Base-by-base conservation (phyloP, 2,888 invertebrate genomes). In the Formica aserva region DNA sequence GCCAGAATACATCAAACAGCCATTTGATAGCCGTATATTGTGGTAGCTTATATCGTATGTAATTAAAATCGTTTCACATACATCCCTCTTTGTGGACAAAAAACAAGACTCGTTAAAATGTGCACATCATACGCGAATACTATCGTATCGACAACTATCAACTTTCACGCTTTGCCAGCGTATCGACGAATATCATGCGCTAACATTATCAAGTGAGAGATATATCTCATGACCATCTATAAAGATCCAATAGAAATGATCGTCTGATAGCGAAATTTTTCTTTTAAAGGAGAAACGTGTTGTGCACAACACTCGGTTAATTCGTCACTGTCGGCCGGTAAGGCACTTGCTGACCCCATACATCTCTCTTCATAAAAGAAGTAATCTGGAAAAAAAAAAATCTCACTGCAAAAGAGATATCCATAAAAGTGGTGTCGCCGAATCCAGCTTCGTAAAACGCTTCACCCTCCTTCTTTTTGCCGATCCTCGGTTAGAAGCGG, bases 331-430 rank as follows among this genome's bases (percentile, higher is more conserved):
- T 80, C 72, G 26, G 18, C 45, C 45, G 52, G 57, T 71, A 80
- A 78, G 45, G 71, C 45, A 80, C 72, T 80, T 60, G 72, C 60
- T 29, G 22, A 60, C 26, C 78, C 45, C 78, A 78, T 78, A 80
- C 45, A 72, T 80, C 72, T 80, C 72, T 80, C 72, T 76, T 76
- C 52, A 80, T 67, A 60, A 76, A 67, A 83, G 71, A 63, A 60
- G 67, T 22, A 66, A 78, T 45, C 38, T 18, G 69, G 45, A 52
- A 48, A 18, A 18, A 52, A 77, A 82, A 75, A 82, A 67, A 76
- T 74, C 57, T 82, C 48, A 60, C 48, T 80, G 78, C 45, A 80
- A 29, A 80, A 69, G 78, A 80, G 78, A 80, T 62, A 80, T 80
- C 78, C 69, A 80, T 62, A 80, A 80, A 71, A 80, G 60, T 55